These are phyloP conservation scores for Oryzias curvinotus DNA, from an alignment of 2,113 vertebrate genomes.

Conservation along the genomic window DNA sequence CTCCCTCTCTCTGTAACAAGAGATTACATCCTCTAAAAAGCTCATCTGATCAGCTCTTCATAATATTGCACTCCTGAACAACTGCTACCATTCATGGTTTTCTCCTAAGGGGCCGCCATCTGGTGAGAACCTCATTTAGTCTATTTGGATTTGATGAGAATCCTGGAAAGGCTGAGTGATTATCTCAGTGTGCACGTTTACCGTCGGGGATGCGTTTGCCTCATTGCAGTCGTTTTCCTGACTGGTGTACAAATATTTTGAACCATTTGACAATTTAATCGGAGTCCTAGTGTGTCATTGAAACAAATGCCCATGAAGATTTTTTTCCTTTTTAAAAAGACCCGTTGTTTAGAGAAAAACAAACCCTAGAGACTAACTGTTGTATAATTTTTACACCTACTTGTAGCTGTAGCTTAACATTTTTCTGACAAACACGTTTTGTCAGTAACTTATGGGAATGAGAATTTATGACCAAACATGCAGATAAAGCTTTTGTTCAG, in stretches of 20 bases:
- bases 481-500: too few relatives aligned
- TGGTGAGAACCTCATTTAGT: slow-evolving; percentile 12
- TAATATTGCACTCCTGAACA: background rate
- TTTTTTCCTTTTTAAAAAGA: too few relatives aligned
- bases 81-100: background rate
- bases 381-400: too few relatives aligned
- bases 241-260: background rate
- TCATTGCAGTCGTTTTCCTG: background rate
- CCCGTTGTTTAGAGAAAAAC: too few relatives aligned
- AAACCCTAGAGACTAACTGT: too few relatives aligned
- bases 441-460: too few relatives aligned
- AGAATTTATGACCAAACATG: too few relatives aligned
- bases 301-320: too few relatives aligned
- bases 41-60: slow-evolving; percentile 2
- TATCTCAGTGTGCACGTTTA: background rate
- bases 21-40: background rate
- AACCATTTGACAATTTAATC: background rate
- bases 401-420: too few relatives aligned
- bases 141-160: background rate
- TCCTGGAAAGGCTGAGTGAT: background rate
- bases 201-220: background rate
- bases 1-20: background rate
- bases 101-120: background rate
- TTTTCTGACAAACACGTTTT: too few relatives aligned
- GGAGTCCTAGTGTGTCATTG: background rate